Percentiles rank a stretch among this genome's conserved stretches.
phyloP scores from a whole-genome alignment of 2,113 vertebrate genomes.

The Manacus vitellinus region DNA sequence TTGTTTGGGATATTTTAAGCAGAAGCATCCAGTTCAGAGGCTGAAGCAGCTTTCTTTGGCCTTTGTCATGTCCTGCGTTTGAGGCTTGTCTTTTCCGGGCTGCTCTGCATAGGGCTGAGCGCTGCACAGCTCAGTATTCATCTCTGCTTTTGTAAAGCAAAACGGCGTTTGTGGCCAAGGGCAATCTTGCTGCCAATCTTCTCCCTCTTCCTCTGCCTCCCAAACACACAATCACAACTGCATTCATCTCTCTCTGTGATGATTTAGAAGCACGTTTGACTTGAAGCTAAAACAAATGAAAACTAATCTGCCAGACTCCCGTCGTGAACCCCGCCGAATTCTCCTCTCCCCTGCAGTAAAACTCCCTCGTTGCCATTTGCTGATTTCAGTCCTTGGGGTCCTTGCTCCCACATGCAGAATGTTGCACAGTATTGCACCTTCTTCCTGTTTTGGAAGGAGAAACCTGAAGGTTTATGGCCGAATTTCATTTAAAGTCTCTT shows the following conservation, averaged over 20 bases:
- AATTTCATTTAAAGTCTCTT: neutral
- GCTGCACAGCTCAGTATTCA: neutral
- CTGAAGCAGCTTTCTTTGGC: neutral
- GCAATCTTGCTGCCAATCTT: neutral
- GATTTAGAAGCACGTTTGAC: neutral
- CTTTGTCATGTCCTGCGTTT: constrained; percentile 16
- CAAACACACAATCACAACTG: neutral
- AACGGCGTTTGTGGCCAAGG: neutral
- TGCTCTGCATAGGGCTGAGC: neutral
- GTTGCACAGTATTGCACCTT: neutral
- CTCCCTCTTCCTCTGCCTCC: neutral
- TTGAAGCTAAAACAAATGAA: neutral
- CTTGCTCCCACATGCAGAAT: neutral
- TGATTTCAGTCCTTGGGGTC: neutral
- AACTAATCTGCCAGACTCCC: neutral
- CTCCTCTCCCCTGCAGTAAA: neutral
- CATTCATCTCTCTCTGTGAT: neutral
- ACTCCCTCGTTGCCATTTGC: neutral
- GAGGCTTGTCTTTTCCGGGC: neutral
- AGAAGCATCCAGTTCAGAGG: neutral
- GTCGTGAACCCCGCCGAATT: neutral
- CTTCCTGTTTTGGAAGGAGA: neutral
- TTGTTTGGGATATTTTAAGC: neutral
- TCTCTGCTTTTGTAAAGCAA: constrained; percentile 4
- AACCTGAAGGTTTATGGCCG: neutral